Conservation (phyloP, 2,797 vertebrate genomes). For the Hypotaenidia philippensis region DNA sequence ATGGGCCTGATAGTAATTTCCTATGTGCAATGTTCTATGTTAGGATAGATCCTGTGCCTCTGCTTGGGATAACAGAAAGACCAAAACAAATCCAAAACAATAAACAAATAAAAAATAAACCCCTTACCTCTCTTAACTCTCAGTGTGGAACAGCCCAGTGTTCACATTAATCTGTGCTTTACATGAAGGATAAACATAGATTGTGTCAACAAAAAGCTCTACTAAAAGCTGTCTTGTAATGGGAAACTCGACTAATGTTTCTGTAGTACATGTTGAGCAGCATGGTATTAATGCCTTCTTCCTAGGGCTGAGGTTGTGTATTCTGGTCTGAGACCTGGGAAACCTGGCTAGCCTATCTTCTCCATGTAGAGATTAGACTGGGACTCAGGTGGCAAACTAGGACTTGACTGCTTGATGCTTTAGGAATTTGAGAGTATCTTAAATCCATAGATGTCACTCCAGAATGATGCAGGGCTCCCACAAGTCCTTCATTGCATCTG, state of each 20-base stretch:
- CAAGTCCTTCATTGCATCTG: not conserved
- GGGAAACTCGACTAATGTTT: not conserved
- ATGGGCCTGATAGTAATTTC: not conserved
- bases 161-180: not conserved
- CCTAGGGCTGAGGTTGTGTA: not conserved
- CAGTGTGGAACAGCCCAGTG: not conserved
- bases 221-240: not conserved
- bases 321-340: not conserved
- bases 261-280: not conserved
- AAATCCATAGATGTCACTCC: not conserved
- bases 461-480: not conserved
- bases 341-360: not conserved
- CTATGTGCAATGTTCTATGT: not conserved
- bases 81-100: not conserved
- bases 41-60: not conserved
- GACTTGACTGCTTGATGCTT: not conserved
- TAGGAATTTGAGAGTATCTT: not conserved
- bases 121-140: not conserved
- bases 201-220: not conserved
- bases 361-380: not conserved
- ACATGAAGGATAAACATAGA: not conserved
- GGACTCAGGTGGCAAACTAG: not conserved
- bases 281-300: not conserved
- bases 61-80: not conserved
- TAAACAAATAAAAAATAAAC: not conserved